Conservation (phyloP, 2,113 vertebrate species). For the Lepus americanus region DNA sequence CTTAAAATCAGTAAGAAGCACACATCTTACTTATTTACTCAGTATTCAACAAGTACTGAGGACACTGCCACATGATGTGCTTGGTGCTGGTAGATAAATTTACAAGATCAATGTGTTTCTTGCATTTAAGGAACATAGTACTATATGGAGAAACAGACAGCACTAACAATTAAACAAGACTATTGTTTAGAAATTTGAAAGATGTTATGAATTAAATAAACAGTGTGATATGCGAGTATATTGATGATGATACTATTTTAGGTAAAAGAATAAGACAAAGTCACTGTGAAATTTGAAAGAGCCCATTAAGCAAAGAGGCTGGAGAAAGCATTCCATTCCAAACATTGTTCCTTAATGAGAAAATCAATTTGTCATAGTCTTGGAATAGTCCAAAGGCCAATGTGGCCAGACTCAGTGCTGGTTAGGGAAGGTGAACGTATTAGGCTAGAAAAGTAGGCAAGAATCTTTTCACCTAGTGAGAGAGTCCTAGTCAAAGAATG, state of each 20-base stretch:
- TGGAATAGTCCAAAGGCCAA: background rate
- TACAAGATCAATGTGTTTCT: background rate
- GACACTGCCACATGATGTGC: background rate
- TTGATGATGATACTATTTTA: background rate
- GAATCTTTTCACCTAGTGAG: background rate
- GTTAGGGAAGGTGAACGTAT: background rate
- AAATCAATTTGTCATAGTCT: background rate
- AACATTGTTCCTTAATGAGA: background rate
- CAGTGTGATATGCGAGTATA: background rate
- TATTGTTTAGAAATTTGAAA: conserved; percentile 31
- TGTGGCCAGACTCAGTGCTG: background rate
- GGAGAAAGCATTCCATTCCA: background rate
- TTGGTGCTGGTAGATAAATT: background rate
- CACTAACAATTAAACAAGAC: background rate
- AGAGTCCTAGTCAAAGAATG: background rate
- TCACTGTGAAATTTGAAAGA: background rate
- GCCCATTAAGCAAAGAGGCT: background rate
- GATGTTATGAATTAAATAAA: background rate
- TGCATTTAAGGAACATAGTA: background rate
- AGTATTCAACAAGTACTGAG: background rate
- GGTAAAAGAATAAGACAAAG: background rate
- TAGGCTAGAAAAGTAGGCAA: background rate
- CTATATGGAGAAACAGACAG: background rate
- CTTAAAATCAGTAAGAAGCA: background rate
- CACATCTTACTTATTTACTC: background rate